These are phyloP conservation scores for Clepsis dumicolana DNA, from an alignment of 2,888 invertebrate genomes.

Conservation along the genomic window DNA sequence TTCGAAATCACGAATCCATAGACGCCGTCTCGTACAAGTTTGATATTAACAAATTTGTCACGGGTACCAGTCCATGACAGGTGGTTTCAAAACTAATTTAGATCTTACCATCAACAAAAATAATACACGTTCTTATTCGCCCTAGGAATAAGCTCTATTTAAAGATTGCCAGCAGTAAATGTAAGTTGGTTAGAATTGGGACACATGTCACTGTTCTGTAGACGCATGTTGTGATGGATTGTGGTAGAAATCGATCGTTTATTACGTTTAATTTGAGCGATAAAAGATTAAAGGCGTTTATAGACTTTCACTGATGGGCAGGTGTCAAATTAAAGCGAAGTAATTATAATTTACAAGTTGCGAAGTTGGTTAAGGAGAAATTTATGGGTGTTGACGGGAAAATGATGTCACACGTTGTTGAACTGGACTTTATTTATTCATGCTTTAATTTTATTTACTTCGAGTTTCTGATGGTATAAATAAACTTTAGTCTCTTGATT, in stretches of 20 bases:
- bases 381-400: background rate
- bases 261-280: conserved; percentile 42
- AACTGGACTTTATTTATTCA: background rate
- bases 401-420: background rate
- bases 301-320: conserved; percentile 39
- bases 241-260: conserved; percentile 45
- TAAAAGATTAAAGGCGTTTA: conserved; percentile 37
- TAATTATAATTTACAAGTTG: conserved; percentile 3
- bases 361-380: background rate
- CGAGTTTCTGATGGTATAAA: background rate
- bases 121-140: background rate
- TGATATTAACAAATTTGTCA: conserved; percentile 47
- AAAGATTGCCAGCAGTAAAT: background rate
- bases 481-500: background rate
- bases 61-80: conserved; percentile 44
- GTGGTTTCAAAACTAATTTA: conserved; percentile 25
- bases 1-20: conserved; percentile 4
- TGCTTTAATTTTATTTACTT: background rate
- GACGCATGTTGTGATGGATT: conserved; percentile 46
- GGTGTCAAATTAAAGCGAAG: conserved; percentile 27
- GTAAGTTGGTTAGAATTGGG: conserved; percentile 23
- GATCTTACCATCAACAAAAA: background rate
- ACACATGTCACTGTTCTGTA: conserved; percentile 47
- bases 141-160: background rate
- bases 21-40: conserved; percentile 42